These are phyloP conservation scores for Cryptoblepharus egeriae DNA, from an alignment of 2,797 vertebrate species.

Conservation along the genomic window DNA sequence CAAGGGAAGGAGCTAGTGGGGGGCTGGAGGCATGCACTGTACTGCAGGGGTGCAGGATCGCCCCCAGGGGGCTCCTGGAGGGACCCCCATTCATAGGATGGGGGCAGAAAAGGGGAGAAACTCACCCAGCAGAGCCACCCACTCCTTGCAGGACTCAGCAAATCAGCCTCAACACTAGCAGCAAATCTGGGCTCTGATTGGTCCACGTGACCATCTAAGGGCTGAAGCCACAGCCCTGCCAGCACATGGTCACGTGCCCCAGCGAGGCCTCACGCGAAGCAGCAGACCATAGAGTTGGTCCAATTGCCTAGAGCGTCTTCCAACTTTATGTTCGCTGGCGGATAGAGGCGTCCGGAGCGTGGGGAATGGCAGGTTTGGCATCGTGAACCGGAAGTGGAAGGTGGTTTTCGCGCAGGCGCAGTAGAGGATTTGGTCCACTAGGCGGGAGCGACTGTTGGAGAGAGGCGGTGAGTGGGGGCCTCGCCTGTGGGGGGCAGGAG, in stretches of 20 bases:
- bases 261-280: too few relatives aligned
- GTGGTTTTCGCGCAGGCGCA: background rate
- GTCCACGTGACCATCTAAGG: background rate
- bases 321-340: background rate
- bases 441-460: background rate
- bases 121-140: background rate
- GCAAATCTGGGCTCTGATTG: background rate
- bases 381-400: background rate
- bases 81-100: background rate
- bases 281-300: background rate
- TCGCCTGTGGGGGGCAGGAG: too few relatives aligned
- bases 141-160: background rate
- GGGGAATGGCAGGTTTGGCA: too few relatives aligned
- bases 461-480: background rate
- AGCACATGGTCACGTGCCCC: background rate
- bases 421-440: too few relatives aligned
- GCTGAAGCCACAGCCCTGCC: background rate
- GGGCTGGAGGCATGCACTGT: background rate
- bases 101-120: accelerated
- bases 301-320: background rate
- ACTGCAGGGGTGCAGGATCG: background rate
- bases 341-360: background rate
- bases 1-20: background rate
- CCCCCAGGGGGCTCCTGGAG: background rate
- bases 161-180: too few relatives aligned